Conservation (phyloP, 2,888 invertebrate species). For the Oegoconia quadripuncta region DNA sequence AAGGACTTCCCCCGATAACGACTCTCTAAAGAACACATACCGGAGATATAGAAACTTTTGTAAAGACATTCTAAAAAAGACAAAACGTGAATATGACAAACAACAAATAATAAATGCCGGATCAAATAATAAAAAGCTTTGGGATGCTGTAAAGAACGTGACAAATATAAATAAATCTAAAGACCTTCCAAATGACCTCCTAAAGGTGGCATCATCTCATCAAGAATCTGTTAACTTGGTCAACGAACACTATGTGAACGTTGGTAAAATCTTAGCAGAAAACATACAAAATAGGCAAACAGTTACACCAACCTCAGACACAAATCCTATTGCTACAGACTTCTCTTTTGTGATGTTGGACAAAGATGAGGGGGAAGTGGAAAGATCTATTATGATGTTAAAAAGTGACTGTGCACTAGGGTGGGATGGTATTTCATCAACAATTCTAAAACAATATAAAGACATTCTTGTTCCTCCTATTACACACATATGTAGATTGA, state of each 20-base stretch:
- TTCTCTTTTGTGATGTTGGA: not conserved
- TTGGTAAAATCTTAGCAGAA: not conserved
- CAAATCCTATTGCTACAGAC: not conserved
- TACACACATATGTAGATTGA: not conserved
- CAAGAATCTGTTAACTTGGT: not conserved
- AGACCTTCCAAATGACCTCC: not conserved
- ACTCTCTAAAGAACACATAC: too few relatives aligned
- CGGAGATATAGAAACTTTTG: not conserved
- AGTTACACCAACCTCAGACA: not conserved
- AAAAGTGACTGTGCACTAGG: not conserved
- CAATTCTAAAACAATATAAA: not conserved
- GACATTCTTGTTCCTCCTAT: not conserved
- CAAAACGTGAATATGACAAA: not conserved
- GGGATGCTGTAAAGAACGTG: too few relatives aligned
- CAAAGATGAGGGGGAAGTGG: not conserved
- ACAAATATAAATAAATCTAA: not conserved
- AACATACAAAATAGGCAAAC: not conserved
- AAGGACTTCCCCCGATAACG: not conserved
- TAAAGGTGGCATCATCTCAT: not conserved
- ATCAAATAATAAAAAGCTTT: too few relatives aligned
- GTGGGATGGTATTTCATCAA: not conserved
- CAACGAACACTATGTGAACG: not conserved
- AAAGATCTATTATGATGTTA: not conserved
- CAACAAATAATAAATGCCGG: slow-evolving; percentile 1
- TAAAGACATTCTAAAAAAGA: too few relatives aligned